Conservation (phyloP, 2,797 vertebrate genomes). For the Dromococcyx pavoninus region DNA sequence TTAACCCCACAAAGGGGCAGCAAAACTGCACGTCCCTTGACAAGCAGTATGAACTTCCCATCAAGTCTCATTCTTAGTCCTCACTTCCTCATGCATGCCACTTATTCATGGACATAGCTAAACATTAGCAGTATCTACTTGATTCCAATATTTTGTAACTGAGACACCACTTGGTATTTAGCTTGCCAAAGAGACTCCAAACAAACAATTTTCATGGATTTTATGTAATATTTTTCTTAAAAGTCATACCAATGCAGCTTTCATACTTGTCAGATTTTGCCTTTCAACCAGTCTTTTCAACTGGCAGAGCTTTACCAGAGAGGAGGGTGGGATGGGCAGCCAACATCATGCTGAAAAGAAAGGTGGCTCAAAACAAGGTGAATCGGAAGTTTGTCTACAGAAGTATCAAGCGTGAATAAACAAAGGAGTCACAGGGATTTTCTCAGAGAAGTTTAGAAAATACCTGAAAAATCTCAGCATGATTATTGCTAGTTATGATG, state of each 20-base stretch:
- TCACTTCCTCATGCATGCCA: neutral
- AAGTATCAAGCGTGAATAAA: neutral
- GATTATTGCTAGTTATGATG: neutral
- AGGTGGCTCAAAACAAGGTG: neutral
- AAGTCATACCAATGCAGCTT: neutral
- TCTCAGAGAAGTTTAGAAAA: neutral
- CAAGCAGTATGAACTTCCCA: neutral
- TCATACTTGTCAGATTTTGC: neutral
- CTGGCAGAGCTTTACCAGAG: neutral
- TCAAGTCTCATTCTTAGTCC: neutral
- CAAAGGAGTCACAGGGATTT: neutral
- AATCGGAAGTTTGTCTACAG: neutral
- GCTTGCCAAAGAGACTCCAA: neutral
- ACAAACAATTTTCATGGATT: neutral
- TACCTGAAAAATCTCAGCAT: neutral
- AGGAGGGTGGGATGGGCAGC: neutral
- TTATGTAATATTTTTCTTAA: neutral
- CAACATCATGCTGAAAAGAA: neutral
- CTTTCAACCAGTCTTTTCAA: neutral
- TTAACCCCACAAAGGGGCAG: neutral
- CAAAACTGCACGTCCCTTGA: neutral
- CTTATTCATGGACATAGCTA: neutral
- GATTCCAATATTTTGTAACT: neutral
- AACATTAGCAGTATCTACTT: neutral
- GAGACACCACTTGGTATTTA: neutral